Base-by-base conservation (phyloP, 1,140 invertebrate species). In the Neocloeon triangulifer region DNA sequence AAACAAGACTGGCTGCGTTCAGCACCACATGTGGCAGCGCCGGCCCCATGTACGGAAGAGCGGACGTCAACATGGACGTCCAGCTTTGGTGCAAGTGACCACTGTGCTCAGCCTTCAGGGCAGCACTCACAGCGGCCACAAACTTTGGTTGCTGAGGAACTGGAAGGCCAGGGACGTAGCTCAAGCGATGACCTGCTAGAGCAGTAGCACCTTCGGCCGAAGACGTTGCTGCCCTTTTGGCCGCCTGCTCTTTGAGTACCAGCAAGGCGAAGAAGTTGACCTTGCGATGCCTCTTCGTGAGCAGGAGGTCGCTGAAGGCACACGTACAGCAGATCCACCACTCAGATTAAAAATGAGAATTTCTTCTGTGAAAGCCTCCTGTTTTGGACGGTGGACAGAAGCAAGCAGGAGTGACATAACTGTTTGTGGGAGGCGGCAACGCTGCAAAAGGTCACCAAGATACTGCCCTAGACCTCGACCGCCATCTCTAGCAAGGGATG, bases 71-170 rank as follows among this genome's bases (percentile, higher is more conserved):
- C 46, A 85, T 59, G 33, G 69, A 67, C 13, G 80, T 64, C 76
- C 80, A 85, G 43, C 80, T 74, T 35, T 71, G 63, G 49, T 80
- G 77, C 38, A 80, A 46, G 46, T 75, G 65, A 41, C 75, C 55
- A 55, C 69, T 57, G 5, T 63, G 61, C 37, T 65, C 59, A 49
- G 58, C 43, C 49, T 67, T 64, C 23, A 89, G 54, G 12, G 81
- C 81, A 42, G 66, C 77, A 27, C 84, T 51, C 32, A 89, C 64
- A 25, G 78, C 75, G 15, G 75, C 67, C 13, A 86, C 51, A 46
- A 92, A 88, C 66, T 91, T 79, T 13, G 77, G 67, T 50, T 91
- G 82, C 43, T 80, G 69, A 20, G 74, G 68, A 38, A 81, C 72
- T 17, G 69, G 47, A 22, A 69, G 58, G 18, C 68, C 72, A 36